Base-by-base conservation (phyloP, 2,888 invertebrate species). In the Pandemis cinnamomeana region DNA sequence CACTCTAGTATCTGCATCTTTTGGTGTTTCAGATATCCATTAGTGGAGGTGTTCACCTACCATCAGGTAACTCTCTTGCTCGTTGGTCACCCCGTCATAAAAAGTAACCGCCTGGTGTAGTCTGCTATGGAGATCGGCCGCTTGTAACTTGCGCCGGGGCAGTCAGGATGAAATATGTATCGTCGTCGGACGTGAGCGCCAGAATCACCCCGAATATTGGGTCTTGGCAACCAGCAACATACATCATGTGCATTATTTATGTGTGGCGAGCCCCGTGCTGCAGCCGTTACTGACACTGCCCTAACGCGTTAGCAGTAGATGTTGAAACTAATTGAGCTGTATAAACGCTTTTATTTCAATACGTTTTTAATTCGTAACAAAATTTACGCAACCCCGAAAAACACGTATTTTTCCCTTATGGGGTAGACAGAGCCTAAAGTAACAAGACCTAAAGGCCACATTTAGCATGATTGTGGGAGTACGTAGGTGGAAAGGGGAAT, bases 81-180 rank as follows among this genome's bases (percentile, higher is more conserved):
- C 27, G 27, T 36, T 36, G 2, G 27, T 36, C 27, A 36, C 3
- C 27, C 27, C 27, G 27, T 36, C 27, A 36, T 36, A 36, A 36
- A 36, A 36, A 20, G 20, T 20, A 20, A 36, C 27, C 27, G 4
- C 27, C 27, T 4, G 2, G 27, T 36, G 27, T 4, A 36, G 27
- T 36, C 27, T 36, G 27, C 27, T 4, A 36, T 36, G 27, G 27
- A 36, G 27, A 36, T 55, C 63, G 5, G 41, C 15, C 71, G 77
- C 69, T 69, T 64, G 8, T 84, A 79, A 78, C 84, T 84, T 83
- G 80, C 76, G 78, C 76, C 71, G 8, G 53, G 44, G 44, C 79
- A 53, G 41, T 10, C 77, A 76, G 80, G 81, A 86, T 87, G 87
- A 87, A 84, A 86, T 87, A 87, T 87, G 87, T 86, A 85, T 84